Conservation (phyloP, 1,140 invertebrate genomes). For the Drosophila dunni region DNA sequence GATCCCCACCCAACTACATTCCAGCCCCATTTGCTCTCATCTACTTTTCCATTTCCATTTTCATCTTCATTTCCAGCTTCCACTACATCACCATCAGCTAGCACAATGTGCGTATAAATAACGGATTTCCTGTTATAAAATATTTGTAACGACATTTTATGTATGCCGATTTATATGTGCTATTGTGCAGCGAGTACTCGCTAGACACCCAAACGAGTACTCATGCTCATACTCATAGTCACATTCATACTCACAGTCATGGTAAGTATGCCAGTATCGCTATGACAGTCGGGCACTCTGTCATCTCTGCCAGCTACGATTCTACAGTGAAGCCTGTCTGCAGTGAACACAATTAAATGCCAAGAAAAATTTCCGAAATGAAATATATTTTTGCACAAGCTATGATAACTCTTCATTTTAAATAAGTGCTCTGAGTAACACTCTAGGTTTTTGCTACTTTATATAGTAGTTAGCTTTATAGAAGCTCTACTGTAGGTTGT, state of each 20-base stretch:
- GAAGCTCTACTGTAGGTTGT: not conserved
- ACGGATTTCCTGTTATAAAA: constrained; percentile 82
- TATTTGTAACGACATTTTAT: constrained; percentile 81
- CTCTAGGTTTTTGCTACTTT: not conserved
- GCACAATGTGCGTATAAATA: constrained; percentile 80
- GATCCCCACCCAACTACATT: constrained; percentile 21
- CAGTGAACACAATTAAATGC: not conserved
- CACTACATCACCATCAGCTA: constrained; percentile 27
- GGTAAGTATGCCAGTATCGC: constrained; percentile 26
- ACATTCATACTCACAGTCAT: constrained; percentile 22
- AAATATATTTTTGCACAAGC: no score
- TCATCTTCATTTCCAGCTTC: constrained; percentile 2
- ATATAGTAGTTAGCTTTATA: not conserved
- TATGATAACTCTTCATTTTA: no score
- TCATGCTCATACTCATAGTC: not conserved
- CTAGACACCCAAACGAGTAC: not conserved
- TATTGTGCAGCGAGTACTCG: constrained; percentile 34
- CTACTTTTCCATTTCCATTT: constrained; percentile 5
- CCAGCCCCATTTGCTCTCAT: not conserved
- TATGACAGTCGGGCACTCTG: constrained; percentile 25
- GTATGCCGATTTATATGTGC: constrained; percentile 68
- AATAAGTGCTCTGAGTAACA: no score
- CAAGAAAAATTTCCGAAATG: not conserved
- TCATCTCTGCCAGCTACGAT: constrained; percentile 61
- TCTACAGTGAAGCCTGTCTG: not conserved